phyloP scores from a whole-genome alignment of 2,797 vertebrate genomes.

The Enteromius viviparus region DNA sequence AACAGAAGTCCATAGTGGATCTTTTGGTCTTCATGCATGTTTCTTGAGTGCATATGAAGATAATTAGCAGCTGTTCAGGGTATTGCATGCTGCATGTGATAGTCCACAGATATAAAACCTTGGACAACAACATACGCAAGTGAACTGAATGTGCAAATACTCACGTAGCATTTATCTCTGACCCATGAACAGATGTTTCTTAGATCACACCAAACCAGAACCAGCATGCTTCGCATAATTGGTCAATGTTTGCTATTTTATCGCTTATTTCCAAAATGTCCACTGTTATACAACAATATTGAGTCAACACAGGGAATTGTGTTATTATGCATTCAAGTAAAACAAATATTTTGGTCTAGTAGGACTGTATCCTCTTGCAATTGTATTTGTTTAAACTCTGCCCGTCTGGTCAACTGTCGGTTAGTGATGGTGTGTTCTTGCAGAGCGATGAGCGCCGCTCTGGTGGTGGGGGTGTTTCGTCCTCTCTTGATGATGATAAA shows the following conservation, averaged over 20 bases:
- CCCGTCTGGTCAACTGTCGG: background rate
- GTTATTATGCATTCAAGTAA: slow-evolving; percentile 36
- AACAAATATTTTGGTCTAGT: slow-evolving; percentile 31
- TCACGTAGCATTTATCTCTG: slow-evolving; percentile 35
- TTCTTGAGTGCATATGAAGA: slow-evolving; percentile 59
- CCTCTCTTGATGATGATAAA: slow-evolving; percentile 55
- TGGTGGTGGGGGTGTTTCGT: slow-evolving; percentile 41
- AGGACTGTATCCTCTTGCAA: background rate
- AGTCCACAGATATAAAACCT: slow-evolving; percentile 55
- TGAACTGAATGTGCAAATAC: slow-evolving; percentile 52
- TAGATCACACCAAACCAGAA: slow-evolving; percentile 52
- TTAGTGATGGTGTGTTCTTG: slow-evolving; percentile 28
- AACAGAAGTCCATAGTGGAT: background rate
- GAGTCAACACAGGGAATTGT: background rate
- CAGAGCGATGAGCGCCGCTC: slow-evolving; percentile 13
- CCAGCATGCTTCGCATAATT: slow-evolving; percentile 24
- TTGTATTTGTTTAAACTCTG: slow-evolving; percentile 48
- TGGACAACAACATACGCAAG: slow-evolving; percentile 56
- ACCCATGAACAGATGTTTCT: slow-evolving; percentile 46
- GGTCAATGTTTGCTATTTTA: slow-evolving; percentile 54
- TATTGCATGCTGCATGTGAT: slow-evolving; percentile 58
- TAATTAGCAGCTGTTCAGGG: slow-evolving; percentile 52
- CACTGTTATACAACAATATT: slow-evolving; percentile 30
- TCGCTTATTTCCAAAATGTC: slow-evolving; percentile 45
- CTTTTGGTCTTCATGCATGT: slow-evolving; percentile 48